phyloP scores from a whole-genome alignment of 2,888 invertebrate species.

The Cantharis rufa region DNA sequence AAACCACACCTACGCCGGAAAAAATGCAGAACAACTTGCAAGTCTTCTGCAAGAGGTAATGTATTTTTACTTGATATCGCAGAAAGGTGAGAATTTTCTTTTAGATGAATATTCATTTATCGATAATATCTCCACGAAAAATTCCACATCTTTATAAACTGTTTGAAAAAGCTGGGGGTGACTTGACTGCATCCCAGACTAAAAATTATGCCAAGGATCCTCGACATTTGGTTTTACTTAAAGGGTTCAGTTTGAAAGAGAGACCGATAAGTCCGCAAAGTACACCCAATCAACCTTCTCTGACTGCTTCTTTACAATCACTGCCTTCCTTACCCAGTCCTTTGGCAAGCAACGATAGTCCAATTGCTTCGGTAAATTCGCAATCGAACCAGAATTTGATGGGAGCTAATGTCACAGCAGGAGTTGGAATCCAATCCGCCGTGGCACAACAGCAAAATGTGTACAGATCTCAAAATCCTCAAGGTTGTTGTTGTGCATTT shows the following conservation, averaged over 20 bases:
- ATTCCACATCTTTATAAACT: conserved; percentile 83
- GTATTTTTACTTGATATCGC: background rate
- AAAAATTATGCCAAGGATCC: conserved; percentile 93
- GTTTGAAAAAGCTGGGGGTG: conserved; percentile 90
- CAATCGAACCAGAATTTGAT: conserved; percentile 54
- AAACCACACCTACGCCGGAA: conserved; percentile 71
- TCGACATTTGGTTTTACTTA: conserved; percentile 76
- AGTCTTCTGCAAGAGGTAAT: conserved; percentile 73
- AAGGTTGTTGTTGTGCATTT: conserved; percentile 38
- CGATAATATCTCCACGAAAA: conserved; percentile 87
- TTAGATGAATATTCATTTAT: conserved; percentile 80
- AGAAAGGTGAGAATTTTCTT: conserved; percentile 40
- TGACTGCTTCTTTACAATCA: conserved; percentile 46
- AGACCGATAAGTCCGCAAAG: conserved; percentile 67
- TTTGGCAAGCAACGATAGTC: conserved; percentile 61
- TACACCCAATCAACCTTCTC: conserved; percentile 49
- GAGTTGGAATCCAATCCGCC: conserved; percentile 43
- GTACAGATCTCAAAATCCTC: conserved; percentile 51
- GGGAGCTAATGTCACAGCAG: conserved; percentile 43
- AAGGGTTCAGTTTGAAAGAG: conserved; percentile 72
- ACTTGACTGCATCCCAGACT: conserved; percentile 74
- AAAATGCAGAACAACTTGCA: conserved; percentile 85
- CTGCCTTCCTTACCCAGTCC: conserved; percentile 60
- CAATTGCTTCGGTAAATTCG: conserved; percentile 49
- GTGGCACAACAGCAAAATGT: conserved; percentile 51